These are phyloP conservation scores for Epiblema foenella DNA, from an alignment of 2,888 invertebrate genomes.

Conservation along the genomic window DNA sequence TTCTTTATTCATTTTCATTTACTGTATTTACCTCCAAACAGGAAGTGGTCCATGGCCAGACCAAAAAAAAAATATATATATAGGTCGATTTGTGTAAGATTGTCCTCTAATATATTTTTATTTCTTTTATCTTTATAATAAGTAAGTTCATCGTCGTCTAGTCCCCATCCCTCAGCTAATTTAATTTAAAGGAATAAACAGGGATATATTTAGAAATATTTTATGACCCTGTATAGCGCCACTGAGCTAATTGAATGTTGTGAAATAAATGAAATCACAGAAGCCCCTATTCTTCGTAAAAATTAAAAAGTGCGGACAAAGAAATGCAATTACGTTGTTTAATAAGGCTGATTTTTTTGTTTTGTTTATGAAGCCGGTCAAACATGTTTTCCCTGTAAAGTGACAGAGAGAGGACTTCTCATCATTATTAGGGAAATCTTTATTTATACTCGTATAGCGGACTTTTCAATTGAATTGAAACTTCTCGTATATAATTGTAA, in stretches of 20 bases:
- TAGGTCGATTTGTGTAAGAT: too few relatives aligned
- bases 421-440: background rate
- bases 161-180: background rate
- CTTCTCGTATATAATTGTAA: too few relatives aligned
- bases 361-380: conserved; percentile 5
- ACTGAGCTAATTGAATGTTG: conserved; percentile 5
- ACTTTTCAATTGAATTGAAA: background rate
- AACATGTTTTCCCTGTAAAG: background rate
- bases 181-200: background rate
- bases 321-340: conserved; percentile 16
- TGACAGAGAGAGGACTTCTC: background rate
- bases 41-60: too few relatives aligned
- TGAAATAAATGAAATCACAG: conserved; percentile 1
- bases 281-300: conserved; percentile 5
- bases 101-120: too few relatives aligned
- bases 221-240: background rate
- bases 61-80: too few relatives aligned
- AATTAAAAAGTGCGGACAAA: conserved; percentile 13
- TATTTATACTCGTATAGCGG: background rate
- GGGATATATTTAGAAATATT: background rate
- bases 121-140: too few relatives aligned
- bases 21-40: too few relatives aligned
- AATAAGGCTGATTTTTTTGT: conserved; percentile 20
- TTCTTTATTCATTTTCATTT: too few relatives aligned
- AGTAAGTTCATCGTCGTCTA: too few relatives aligned